phyloP scores from a whole-genome alignment of 2,888 invertebrate genomes.

The Eristalis arbustorum region DNA sequence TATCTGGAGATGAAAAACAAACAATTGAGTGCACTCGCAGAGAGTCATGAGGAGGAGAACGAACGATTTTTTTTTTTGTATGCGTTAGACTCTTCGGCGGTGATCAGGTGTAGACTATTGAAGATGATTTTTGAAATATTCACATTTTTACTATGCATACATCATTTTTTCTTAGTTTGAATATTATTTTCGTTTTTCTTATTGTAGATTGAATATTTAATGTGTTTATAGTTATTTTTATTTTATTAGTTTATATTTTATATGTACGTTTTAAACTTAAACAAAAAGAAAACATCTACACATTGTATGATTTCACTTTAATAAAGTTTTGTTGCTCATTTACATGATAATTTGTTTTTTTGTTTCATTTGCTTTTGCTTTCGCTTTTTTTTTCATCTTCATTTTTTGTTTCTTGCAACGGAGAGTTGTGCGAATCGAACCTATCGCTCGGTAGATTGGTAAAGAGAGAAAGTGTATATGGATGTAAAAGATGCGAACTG shows the following conservation, averaged over 20 bases:
- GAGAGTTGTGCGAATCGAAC: not conserved
- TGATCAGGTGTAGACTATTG: constrained; percentile 28
- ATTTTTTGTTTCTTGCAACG: not conserved
- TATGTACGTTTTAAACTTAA: constrained; percentile 43
- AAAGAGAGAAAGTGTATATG: not conserved
- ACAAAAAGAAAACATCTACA: constrained; percentile 17
- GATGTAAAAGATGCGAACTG: constrained; percentile 34
- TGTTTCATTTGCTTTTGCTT: not conserved
- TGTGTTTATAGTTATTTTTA: constrained; percentile 47
- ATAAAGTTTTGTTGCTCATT: constrained; percentile 64
- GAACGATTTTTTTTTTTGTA: constrained; percentile 4
- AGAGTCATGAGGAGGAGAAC: not conserved
- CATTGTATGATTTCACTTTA: constrained; percentile 37
- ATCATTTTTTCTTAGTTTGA: constrained; percentile 29
- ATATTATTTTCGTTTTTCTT: constrained; percentile 19
- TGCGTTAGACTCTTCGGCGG: constrained; percentile 20
- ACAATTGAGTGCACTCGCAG: not conserved
- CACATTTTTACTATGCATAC: constrained; percentile 30
- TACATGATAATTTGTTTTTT: constrained; percentile 6
- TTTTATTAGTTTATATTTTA: constrained; percentile 38
- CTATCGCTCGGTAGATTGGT: not conserved
- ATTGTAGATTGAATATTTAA: constrained; percentile 39
- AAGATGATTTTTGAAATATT: constrained; percentile 21
- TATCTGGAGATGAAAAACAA: constrained; percentile 18
- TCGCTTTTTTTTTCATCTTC: not conserved